A percentile compares a stretch with the other conserved stretches of the same genome.
Conservation (phyloP, 2,888 invertebrate species). For the Mythimna impura region DNA sequence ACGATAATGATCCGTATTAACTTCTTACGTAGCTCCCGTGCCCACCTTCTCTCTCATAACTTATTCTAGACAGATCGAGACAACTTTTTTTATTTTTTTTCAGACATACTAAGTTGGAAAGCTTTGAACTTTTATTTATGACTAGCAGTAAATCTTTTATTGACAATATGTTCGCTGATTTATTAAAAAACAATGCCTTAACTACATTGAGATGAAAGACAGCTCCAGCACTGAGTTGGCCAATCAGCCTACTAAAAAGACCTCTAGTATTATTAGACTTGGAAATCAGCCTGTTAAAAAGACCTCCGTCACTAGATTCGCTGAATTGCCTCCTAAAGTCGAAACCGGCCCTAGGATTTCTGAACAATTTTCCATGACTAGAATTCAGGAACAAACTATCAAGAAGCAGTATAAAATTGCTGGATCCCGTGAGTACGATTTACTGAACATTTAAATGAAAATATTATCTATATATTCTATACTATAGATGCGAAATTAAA, state of each 20-base stretch:
- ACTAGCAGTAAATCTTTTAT: not conserved
- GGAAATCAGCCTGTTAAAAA: not conserved
- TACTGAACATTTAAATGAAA: not conserved
- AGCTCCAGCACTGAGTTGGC: not conserved
- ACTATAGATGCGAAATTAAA: too few species aligned
- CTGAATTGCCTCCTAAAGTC: not conserved
- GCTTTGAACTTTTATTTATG: not conserved
- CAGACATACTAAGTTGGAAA: not conserved
- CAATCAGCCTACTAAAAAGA: not conserved
- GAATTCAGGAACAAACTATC: not conserved
- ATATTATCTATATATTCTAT: not conserved
- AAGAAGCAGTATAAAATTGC: slow-evolving; percentile 10
- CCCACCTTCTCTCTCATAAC: not conserved
- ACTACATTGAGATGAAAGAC: slow-evolving; percentile 3
- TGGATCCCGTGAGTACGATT: slow-evolving; percentile 13
- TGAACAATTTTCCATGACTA: not conserved
- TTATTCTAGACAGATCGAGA: not conserved
- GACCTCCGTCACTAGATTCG: not conserved
- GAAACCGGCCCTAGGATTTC: too few species aligned
- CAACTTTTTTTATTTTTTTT: not conserved
- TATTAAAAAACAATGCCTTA: slow-evolving; percentile 3
- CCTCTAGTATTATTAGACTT: not conserved
- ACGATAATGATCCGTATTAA: not conserved
- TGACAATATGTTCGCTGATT: not conserved
- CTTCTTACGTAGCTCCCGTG: not conserved